Evolutionary conservation across 2,888 invertebrate genomes (phyloP).

Genomic region (Synanthedon myopaeformis): DNA sequence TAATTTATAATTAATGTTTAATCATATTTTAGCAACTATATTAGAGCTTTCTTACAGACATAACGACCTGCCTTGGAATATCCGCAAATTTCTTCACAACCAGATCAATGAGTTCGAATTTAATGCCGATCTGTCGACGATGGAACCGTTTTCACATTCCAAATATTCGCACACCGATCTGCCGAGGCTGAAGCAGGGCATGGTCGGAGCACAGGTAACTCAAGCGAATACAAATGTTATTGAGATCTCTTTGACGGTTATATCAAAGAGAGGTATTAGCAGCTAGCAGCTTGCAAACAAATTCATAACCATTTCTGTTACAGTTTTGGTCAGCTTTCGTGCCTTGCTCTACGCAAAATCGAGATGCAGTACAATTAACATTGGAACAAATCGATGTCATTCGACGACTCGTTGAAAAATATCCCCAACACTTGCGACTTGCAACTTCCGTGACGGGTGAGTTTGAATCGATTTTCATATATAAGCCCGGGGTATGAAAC

Average conservation of each 20-base stretch:
- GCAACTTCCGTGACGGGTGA: slow-evolving; percentile 78
- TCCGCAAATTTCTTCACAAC: slow-evolving; percentile 78
- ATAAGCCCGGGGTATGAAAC: no score
- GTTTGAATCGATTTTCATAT: no score
- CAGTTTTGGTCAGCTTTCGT: slow-evolving; percentile 84
- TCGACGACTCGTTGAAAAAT: slow-evolving; percentile 76
- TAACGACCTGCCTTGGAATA: slow-evolving; percentile 81
- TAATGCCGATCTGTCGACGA: slow-evolving; percentile 68
- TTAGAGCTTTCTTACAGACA: slow-evolving; percentile 36
- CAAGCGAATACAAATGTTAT: no score
- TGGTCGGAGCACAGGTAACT: slow-evolving; percentile 77
- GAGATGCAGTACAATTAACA: slow-evolving; percentile 78
- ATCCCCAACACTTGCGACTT: slow-evolving; percentile 73
- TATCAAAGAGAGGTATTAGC: no score
- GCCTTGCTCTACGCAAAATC: slow-evolving; percentile 75
- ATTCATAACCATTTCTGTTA: slow-evolving; percentile 5
- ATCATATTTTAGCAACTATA: no score
- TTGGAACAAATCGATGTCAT: slow-evolving; percentile 81
- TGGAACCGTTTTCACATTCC: slow-evolving; percentile 73
- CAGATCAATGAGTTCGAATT: slow-evolving; percentile 74
- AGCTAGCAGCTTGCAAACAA: not conserved
- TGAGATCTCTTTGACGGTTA: no score
- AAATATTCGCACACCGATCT: slow-evolving; percentile 78
- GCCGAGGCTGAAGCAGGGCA: slow-evolving; percentile 71
- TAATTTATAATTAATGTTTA: no score